Conservation (phyloP, 1,140 invertebrate species). For the Acromyrmex echinatior region DNA sequence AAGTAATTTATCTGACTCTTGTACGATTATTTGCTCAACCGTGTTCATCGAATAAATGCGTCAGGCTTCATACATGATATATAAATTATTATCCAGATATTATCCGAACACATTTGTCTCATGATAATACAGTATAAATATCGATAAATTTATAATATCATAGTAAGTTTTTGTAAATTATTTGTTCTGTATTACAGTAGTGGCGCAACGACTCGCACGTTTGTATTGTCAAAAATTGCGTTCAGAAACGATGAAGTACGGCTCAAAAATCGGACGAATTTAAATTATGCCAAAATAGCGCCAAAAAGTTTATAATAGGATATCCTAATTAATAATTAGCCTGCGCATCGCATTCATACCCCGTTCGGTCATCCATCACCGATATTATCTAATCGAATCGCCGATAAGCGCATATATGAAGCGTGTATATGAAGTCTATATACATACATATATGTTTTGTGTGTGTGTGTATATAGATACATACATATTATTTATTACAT, state of each 20-base stretch:
- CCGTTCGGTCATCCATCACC: conserved; percentile 44
- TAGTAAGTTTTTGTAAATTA: not conserved
- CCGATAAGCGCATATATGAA: conserved; percentile 1
- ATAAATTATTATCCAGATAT: conserved; percentile 9
- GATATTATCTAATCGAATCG: conserved; percentile 55
- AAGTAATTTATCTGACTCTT: conserved; percentile 13
- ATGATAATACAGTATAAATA: not conserved
- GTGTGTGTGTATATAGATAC: conserved; percentile 7
- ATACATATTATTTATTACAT: conserved; percentile 73
- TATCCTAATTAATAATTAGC: conserved; percentile 60
- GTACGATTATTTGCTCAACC: conserved; percentile 14
- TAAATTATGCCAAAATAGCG: conserved; percentile 56
- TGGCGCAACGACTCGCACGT: conserved; percentile 25
- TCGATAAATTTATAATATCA: not conserved
- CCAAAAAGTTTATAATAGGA: conserved; percentile 61
- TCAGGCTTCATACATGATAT: not conserved
- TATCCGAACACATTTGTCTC: not conserved
- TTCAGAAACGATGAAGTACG: conserved; percentile 38
- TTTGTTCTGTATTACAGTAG: not conserved
- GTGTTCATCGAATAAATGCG: conserved; percentile 3
- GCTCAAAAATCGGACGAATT: conserved; percentile 34
- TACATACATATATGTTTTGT: conserved; percentile 44
- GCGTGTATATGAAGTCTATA: conserved; percentile 57
- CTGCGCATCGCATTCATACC: conserved; percentile 6
- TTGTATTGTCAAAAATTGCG: conserved; percentile 29